Conservation (phyloP, 2,888 invertebrate species). For the Andrena hattorfiana region DNA sequence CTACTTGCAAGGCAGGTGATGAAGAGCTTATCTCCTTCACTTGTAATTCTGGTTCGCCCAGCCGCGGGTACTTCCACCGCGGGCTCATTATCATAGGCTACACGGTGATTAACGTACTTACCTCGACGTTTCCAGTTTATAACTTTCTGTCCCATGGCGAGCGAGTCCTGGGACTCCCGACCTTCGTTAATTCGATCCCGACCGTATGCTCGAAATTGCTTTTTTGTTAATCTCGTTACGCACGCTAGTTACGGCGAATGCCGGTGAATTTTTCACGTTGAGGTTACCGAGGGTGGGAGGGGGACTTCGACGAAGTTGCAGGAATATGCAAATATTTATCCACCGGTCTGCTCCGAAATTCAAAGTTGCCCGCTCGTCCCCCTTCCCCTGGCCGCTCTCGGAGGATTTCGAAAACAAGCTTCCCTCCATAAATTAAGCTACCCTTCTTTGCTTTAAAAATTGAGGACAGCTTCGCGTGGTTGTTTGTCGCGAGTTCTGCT, state of each 20-base stretch:
- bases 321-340: constrained; percentile 21
- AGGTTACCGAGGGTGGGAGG: background rate
- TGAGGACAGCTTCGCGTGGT: background rate
- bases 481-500: background rate
- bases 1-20: constrained; percentile 14
- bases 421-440: background rate
- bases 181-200: constrained; percentile 24
- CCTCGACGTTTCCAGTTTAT: constrained; percentile 33
- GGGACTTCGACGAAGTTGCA: background rate
- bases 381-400: background rate
- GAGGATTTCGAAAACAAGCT: background rate
- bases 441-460: background rate
- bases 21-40: constrained; percentile 58
- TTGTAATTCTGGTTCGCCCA: constrained; percentile 50
- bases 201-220: constrained; percentile 10
- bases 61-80: constrained; percentile 44
- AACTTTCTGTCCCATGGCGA: constrained; percentile 13
- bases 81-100: constrained; percentile 56
- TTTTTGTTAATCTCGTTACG: constrained; percentile 5
- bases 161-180: background rate
- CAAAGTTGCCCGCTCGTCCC: background rate
- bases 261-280: background rate
- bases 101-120: constrained; percentile 50
- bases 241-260: background rate
- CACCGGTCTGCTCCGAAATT: constrained; percentile 9